Evolutionary conservation across 1,140 invertebrate species (phyloP), one percentile per base, ranked within the genome.

Genomic region (Neodiprion virginianus): DNA sequence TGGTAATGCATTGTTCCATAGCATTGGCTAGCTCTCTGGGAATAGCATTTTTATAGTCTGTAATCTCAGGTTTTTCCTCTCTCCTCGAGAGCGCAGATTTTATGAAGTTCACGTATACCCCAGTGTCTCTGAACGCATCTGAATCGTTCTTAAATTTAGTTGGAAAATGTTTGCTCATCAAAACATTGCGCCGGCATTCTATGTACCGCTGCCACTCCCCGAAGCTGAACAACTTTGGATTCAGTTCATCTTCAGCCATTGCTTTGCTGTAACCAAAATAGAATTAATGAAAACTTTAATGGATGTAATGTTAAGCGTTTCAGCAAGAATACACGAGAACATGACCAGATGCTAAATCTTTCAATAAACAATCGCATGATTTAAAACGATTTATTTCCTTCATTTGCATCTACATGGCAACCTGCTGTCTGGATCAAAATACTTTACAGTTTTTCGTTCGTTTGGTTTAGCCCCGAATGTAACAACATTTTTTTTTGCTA

Each of bases 181-280:
- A 76, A 61, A 92, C 82, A 4, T 82, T 75, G 71, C 89, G 89
- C 8, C 93, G 88, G 80, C 91, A 90, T 76, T 91, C 89, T 2
- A 93, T 89, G 78, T 90, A 92, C 61, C 89, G 78, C 75, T 92
- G 89, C 93, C 93, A 94, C 47, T 93, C 89, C 11, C 86, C 82
- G 79, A 91, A 91, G 71, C 90, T 90, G 79, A 94, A 94, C 17
- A 93, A 86, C 67, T 86, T 85, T 2, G 80, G 69, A 28, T 83
- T 79, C 1, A 81, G 61, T n/a, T 82, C 50, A n/a, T 79, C 79
- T 12, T 72, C 80, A 67, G 82, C 74, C 14, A 14, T 67, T 7
- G 79, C 79, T 73, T 53, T 9, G 40, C 87, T 87, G 72, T 73
- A 85, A 82, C 40, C 69, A 75, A n/a, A 21, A 68, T 68, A 68